phyloP scores from a whole-genome alignment of 2,797 vertebrate species.

The Falco peregrinus region DNA sequence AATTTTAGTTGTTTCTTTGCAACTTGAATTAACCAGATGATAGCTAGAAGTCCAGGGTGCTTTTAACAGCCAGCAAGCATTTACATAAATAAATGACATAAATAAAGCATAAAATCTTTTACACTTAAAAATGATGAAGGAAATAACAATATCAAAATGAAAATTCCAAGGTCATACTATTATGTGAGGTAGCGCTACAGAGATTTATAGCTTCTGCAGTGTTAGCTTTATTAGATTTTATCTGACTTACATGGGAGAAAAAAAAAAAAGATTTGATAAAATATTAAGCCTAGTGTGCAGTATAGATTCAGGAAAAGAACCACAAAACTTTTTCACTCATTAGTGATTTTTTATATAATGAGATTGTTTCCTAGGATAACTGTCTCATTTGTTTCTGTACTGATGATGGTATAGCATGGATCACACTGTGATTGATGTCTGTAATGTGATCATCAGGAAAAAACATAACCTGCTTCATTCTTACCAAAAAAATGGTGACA shows the following conservation, averaged over 20 bases:
- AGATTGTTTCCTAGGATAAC: neutral
- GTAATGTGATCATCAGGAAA: neutral
- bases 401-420: neutral
- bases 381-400: neutral
- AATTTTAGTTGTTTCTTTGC: neutral
- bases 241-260: neutral
- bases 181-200: neutral
- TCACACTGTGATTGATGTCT: neutral
- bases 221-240: neutral
- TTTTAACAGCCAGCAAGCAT: neutral
- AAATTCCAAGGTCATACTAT: neutral
- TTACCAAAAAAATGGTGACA: neutral
- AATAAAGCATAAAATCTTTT: neutral
- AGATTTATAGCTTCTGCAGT: neutral
- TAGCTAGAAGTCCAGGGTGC: neutral
- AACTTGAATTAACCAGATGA: neutral
- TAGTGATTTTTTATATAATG: neutral
- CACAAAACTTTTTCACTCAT: fast-evolving
- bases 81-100: neutral
- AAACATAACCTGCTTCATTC: neutral
- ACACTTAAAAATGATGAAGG: neutral
- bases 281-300: neutral
- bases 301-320: neutral
- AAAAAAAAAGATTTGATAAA: neutral
- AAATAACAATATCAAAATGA: neutral